phyloP scores from a whole-genome alignment of 2,113 vertebrate species.

The Corythaeola cristata region DNA sequence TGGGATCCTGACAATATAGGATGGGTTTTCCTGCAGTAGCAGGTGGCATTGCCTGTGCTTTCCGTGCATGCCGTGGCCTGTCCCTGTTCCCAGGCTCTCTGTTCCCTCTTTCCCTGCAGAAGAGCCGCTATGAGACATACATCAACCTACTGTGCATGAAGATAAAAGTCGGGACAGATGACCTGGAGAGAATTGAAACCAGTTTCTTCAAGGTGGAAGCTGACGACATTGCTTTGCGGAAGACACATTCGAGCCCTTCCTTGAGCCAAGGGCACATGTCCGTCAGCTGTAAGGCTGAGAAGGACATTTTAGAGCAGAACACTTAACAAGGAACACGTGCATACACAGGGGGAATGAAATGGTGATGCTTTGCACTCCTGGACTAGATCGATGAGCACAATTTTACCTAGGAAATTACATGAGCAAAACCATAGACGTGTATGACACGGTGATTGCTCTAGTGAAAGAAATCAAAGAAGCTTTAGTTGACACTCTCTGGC shows the following conservation, averaged over 20 bases:
- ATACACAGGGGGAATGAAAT: not conserved
- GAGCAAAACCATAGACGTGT: constrained; percentile 6
- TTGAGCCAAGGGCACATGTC: constrained; percentile 86
- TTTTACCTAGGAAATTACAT: constrained; percentile 37
- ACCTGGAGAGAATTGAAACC: constrained; percentile 93
- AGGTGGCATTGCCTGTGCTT: not conserved
- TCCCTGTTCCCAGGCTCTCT: constrained; percentile 21
- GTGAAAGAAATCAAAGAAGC: constrained; percentile 48
- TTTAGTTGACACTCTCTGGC: constrained; percentile 60
- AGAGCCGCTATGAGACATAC: constrained; percentile 94
- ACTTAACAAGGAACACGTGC: constrained; percentile 74
- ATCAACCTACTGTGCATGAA: constrained; percentile 90
- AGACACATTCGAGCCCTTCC: constrained; percentile 94
- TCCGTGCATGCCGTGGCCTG: not conserved
- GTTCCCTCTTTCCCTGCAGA: constrained; percentile 76
- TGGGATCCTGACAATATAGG: not conserved
- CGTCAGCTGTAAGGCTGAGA: constrained; percentile 73
- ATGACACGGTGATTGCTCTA: constrained; percentile 34
- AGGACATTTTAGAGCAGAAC: constrained; percentile 74
- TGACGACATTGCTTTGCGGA: constrained; percentile 85
- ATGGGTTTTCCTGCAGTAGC: not conserved
- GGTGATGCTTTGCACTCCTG: constrained; percentile 10
- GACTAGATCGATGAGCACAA: constrained; percentile 73
- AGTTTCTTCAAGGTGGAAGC: constrained; percentile 82
- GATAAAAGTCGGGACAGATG: constrained; percentile 86